A percentile compares a stretch with the other conserved stretches of the same genome.
Evolutionary conservation across 2,888 invertebrate genomes (phyloP).

Genomic region (Cantharis rufa): DNA sequence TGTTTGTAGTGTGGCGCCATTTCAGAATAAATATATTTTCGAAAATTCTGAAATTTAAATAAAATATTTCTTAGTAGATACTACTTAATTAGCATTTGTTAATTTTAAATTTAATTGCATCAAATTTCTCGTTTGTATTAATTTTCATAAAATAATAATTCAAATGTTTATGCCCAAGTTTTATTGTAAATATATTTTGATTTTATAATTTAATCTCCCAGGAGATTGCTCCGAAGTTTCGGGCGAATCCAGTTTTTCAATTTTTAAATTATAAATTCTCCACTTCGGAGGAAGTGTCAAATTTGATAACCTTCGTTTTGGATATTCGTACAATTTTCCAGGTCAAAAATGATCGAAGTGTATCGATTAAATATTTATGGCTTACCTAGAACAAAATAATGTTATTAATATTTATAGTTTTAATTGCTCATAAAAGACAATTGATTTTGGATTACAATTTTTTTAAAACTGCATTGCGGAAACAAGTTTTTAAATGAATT

Average conservation of each 20-base stretch:
- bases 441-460: background rate
- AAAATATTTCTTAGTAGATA: too few species aligned
- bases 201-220: background rate
- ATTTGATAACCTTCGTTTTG: background rate
- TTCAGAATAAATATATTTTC: too few species aligned
- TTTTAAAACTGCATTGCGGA: background rate
- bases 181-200: background rate
- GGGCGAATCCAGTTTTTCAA: background rate
- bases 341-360: background rate
- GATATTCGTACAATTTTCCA: background rate
- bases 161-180: background rate
- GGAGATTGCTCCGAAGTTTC: background rate
- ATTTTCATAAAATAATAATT: too few species aligned
- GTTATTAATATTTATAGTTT: background rate
- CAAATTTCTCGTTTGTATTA: too few species aligned
- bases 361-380: background rate
- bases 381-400: background rate
- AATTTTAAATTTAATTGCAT: too few species aligned
- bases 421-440: background rate
- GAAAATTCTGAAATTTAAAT: too few species aligned
- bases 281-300: background rate
- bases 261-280: background rate
- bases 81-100: too few species aligned
- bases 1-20: too few species aligned
- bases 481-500: background rate